Evolutionary conservation across 2,888 invertebrate genomes (phyloP), one percentile per base, ranked within the genome.

Genomic region (Dicyrtoma fusca): DNA sequence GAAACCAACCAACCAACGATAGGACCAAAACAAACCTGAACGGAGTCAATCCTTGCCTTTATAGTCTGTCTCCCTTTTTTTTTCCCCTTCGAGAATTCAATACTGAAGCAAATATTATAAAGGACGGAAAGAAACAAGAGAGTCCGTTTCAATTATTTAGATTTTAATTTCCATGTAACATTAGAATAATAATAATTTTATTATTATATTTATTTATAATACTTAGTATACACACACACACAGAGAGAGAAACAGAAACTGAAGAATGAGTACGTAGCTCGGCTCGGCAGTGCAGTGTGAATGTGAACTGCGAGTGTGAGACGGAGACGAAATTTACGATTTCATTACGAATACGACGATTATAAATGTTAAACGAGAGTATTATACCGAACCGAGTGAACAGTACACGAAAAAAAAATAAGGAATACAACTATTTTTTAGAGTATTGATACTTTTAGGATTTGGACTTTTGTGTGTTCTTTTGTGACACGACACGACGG

Each of bases 1-100:
- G 34, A 34, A 34, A 34, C 34, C 34, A 34, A 34, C 34, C 61
- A 61, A 44, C 34, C 44, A 42, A 61, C 42, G 61, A 42, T 42
- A 42, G 44, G 61, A 44, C 61, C 61, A 14, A 61, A 61, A 34
- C 34, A 13, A 61, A 61, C 61, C 61, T 61, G 42, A 42, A 17
- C 26, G 61, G 61, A 61, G 61, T 61, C 42, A 61, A 42, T 61
- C 61, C 61, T 61, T 61, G 34, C 34, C 34, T 34, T 34, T 34
- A n/a, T 8, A 34, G 34, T 8, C 34, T 34, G 3, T 34, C 8
- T 34, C 8, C 34, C 34, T 8, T 8, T 34, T 34, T 34, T 34
- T 34, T 34, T 34, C 34, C 34, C 34, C 34, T 34, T 34, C 34
- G 34, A 34, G 34, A 34, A 34, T 34, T 34, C 4, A 34, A 34